Base-by-base conservation (phyloP, 1,140 invertebrate species). In the Drosophila quadrilineata region DNA sequence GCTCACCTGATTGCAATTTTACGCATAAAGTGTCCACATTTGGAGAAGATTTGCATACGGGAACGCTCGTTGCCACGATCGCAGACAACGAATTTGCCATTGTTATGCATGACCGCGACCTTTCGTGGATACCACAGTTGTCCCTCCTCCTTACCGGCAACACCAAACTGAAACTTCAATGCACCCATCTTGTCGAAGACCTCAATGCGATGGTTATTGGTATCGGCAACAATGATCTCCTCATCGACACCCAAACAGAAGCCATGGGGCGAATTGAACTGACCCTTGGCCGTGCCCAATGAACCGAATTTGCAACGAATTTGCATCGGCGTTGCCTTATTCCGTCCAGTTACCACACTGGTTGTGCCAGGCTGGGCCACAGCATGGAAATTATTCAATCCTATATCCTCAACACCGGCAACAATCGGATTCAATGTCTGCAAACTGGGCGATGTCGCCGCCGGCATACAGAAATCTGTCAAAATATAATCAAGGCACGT, bases 41-140 rank as follows among this genome's bases (percentile, higher is more conserved):
- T 96, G 12, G 95, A 96, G 79, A 96, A 99, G 67, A 99, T 97
- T 89, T 99, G 98, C 96, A 99, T 98, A 24, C 98, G 94, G 0
- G 97, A 98, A 46, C 98, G 92, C 88, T 99, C 97, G 84, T 97
- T 98, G 22, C 98, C 98, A 66, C 98, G 94, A 90, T 99, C 98
- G 90, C 98, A 98, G 1, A 99, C 96, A 31, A 99, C 97, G 90
- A 97, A 98, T 89, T 96, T 97, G 3, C 95, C 95, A 33, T 93
- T 94, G 24, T 93, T 94, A 28, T 95, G 92, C 92, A 98, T 97
- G 1, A 98, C 96, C 1, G 97, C 97, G 12, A 98, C 96, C 91
- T 99, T 99, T 24, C 98, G 92, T 2, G 98, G 98, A 91, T 98
- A 98, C 96, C 97, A 99, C 38, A 99, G 90, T 82, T 98, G 97